Percentiles rank a stretch among this genome's conserved stretches.
These are phyloP conservation scores for Cyrtonyx montezumae DNA, from an alignment of 2,113 vertebrate species.

Conservation along the genomic window DNA sequence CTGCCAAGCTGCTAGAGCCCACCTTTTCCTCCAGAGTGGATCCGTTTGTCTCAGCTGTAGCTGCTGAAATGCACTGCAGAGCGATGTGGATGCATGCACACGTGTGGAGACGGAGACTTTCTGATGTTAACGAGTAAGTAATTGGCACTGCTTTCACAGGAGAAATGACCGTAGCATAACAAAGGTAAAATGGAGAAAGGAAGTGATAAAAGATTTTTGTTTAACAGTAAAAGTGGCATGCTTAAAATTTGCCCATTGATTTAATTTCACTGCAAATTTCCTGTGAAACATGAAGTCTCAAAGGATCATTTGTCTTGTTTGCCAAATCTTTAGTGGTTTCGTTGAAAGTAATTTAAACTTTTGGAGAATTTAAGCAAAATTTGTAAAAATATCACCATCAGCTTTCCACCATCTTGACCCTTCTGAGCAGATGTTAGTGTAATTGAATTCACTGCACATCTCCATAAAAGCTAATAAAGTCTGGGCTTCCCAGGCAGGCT, in stretches of 20 bases:
- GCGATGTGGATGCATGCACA: too few relatives aligned
- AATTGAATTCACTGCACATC: slow-evolving; percentile 26
- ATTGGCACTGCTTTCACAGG: background rate
- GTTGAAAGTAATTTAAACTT: slow-evolving; percentile 64
- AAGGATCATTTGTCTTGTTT: slow-evolving; percentile 16
- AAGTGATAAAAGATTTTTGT: slow-evolving; percentile 1
- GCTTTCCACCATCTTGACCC: slow-evolving; percentile 40
- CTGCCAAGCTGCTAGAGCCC: too few relatives aligned
- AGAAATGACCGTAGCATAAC: background rate
- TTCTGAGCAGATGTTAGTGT: slow-evolving; percentile 50
- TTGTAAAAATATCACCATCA: slow-evolving; percentile 30
- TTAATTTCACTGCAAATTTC: slow-evolving; percentile 47
- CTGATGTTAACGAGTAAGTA: too few relatives aligned
- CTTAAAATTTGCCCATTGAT: slow-evolving; percentile 51
- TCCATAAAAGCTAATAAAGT: background rate
- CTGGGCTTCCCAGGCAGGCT: background rate
- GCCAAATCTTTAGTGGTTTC: slow-evolving; percentile 57
- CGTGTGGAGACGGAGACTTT: too few relatives aligned
- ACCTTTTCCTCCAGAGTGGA: too few relatives aligned
- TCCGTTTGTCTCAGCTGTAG: too few relatives aligned
- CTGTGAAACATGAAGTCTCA: slow-evolving; percentile 48
- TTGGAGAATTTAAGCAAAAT: slow-evolving; percentile 42
- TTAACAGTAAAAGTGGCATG: slow-evolving; percentile 23
- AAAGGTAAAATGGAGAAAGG: slow-evolving; percentile 6
- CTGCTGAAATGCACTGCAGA: too few relatives aligned